Conservation (phyloP, 2,888 invertebrate species). For the Lomographa bimaculata region DNA sequence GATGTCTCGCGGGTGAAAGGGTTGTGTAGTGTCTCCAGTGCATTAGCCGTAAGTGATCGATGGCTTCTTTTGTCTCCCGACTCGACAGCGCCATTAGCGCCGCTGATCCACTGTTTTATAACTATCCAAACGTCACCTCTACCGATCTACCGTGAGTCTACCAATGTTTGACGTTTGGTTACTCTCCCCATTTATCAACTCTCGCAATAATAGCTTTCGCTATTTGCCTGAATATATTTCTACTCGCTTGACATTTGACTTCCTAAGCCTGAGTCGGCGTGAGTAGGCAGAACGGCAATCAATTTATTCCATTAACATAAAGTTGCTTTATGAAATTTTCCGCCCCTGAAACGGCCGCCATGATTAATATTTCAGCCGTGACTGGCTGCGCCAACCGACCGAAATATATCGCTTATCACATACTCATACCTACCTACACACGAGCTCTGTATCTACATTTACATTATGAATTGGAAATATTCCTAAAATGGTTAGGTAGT, state of each 20-base stretch:
- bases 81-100: slow-evolving; percentile 58
- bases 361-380: slow-evolving; percentile 73
- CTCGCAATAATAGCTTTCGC: slow-evolving; percentile 14
- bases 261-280: slow-evolving; percentile 38
- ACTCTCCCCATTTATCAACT: slow-evolving; percentile 17
- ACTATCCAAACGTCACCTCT: slow-evolving; percentile 3
- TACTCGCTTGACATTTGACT: slow-evolving; percentile 23
- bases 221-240: slow-evolving; percentile 16
- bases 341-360: slow-evolving; percentile 50
- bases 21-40: slow-evolving; percentile 60
- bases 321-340: slow-evolving; percentile 66
- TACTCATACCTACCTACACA: slow-evolving; percentile 8
- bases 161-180: slow-evolving; percentile 3
- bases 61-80: slow-evolving; percentile 52
- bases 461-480: slow-evolving; percentile 5
- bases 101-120: slow-evolving; percentile 18
- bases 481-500: neutral
- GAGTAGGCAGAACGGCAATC: slow-evolving; percentile 46
- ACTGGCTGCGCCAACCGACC: slow-evolving; percentile 56
- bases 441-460: neutral
- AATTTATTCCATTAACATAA: slow-evolving; percentile 71
- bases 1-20: slow-evolving; percentile 55
- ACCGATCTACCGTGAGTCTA: no score
- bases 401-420: slow-evolving; percentile 52
- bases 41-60: slow-evolving; percentile 75